phyloP scores from a whole-genome alignment of 1,140 invertebrate species.

The Cotesia chilonis region DNA sequence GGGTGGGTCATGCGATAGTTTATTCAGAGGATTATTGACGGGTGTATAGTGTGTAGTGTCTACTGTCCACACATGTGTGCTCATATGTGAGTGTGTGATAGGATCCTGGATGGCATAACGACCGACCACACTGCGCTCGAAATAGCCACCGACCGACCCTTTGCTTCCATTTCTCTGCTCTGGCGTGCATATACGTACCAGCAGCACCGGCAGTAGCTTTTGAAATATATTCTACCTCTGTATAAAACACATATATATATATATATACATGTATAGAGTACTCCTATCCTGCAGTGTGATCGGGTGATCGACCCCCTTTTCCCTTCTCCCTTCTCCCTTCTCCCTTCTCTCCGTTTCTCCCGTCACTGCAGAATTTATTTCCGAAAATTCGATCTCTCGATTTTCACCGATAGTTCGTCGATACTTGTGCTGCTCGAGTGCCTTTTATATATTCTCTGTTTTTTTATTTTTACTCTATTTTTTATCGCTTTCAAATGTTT shows the following conservation, averaged over 20 bases:
- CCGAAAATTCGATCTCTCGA: slow-evolving; percentile 44
- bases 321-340: too few species aligned
- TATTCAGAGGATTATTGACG: slow-evolving; percentile 67
- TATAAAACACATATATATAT: too few species aligned
- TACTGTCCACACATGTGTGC: slow-evolving; percentile 2
- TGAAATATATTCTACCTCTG: slow-evolving; percentile 53
- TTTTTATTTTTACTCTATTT: neutral
- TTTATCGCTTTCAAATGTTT: slow-evolving; percentile 14
- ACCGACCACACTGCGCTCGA: slow-evolving; percentile 52
- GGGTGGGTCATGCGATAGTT: slow-evolving; percentile 61
- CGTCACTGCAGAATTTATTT: slow-evolving; percentile 52
- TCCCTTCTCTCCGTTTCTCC: neutral
- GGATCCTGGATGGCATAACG: slow-evolving; percentile 46
- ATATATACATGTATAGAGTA: too few species aligned
- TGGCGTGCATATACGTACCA: too few species aligned
- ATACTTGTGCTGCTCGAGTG: slow-evolving; percentile 10
- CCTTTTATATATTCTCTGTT: neutral
- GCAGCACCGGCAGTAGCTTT: slow-evolving; percentile 42
- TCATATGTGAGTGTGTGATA: too few species aligned
- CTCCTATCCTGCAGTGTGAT: neutral
- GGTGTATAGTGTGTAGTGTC: slow-evolving; percentile 46
- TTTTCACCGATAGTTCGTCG: neutral
- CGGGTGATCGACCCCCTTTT: neutral
- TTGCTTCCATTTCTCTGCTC: slow-evolving; percentile 47
- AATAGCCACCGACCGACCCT: slow-evolving; percentile 61